Percentiles rank a stretch among this genome's conserved stretches.
Evolutionary conservation across 1,140 invertebrate genomes (phyloP).

Genomic region (Bombus soroeensis): DNA sequence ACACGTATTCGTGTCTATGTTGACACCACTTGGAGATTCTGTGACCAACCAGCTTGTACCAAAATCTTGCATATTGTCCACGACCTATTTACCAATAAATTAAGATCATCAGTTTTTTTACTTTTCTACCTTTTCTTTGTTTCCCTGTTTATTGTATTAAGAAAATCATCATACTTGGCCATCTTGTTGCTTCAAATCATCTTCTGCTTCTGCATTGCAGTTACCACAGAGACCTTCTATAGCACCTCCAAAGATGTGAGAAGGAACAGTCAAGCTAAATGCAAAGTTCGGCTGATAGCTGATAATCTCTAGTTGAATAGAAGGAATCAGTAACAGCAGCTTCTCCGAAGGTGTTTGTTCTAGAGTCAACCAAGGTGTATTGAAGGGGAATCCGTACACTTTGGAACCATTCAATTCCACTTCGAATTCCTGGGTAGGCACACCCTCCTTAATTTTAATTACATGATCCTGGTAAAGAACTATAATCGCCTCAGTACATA

Average conservation of each 20-base stretch:
- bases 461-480: conserved; percentile 86
- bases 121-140: too few relatives aligned
- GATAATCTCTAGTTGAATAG: conserved; percentile 78
- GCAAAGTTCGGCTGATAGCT: conserved; percentile 81
- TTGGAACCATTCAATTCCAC: conserved; percentile 75
- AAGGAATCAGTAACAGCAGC: conserved; percentile 78
- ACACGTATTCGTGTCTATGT: conserved; percentile 68
- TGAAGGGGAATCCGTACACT: conserved; percentile 73
- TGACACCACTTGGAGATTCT: conserved; percentile 74
- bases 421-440: conserved; percentile 24
- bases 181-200: conserved; percentile 85
- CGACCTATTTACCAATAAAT: conserved; percentile 41
- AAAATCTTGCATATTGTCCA: conserved; percentile 81
- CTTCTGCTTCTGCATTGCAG: conserved; percentile 87
- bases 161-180: conserved; percentile 73
- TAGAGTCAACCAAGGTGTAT: conserved; percentile 78
- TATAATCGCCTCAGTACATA: conserved; percentile 86
- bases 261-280: conserved; percentile 87
- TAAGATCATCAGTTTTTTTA: neutral
- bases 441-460: conserved; percentile 82
- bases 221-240: conserved; percentile 91
- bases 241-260: conserved; percentile 87
- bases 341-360: conserved; percentile 75
- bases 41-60: conserved; percentile 85
- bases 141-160: neutral